Base-by-base conservation (phyloP, 1,140 invertebrate species). In the Lucilia sericata region DNA sequence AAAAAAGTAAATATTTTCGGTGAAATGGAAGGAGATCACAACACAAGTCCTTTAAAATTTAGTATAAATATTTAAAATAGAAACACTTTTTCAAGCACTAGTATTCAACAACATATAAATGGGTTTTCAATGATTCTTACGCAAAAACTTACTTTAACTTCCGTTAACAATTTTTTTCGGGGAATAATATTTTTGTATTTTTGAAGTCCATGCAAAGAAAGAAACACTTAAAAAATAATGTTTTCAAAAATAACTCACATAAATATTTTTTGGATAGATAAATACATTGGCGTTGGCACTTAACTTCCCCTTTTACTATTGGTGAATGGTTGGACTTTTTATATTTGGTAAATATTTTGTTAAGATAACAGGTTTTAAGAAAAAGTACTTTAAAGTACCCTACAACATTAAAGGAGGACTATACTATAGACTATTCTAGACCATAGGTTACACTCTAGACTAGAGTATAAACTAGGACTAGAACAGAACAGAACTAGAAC, bases 111-210 rank as follows among this genome's bases (percentile, higher is more conserved):
- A 21, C n/a, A 19, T n/a, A 25, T 12, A 21, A 21, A 25, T 12
- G n/a, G 19, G n/a, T 25, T 70, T 70, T 70, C 65, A 70, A 70
- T 70, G 65, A 70, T 70, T 70, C n/a, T 70, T 21, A 42, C 51
- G 17, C 17, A 12, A 55, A 55, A 55, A 55, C 51, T 55, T 55
- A n/a, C 51, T 55, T 17, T 55, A 55, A 55, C 17, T 55, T 55
- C 51, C 51, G 51, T 55, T 55, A 55, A 55, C 13, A 55, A 55
- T 55, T 12, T 55, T 17, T 55, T 17, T 12, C 7, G 12, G 51
- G 10, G 3, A 51, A 51, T 12, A 55, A 49, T 2, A 30, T 30
- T 55, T 55, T 55, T 55, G 49, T 51, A 51, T 51, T 36, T 36
- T 36, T 36, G n/a, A n/a, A n/a, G n/a, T 30, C 3, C 25, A 30